Evolutionary conservation across 1,140 invertebrate species (phyloP), one percentile per base, ranked within the genome.

Genomic region (Drosophila sproati): DNA sequence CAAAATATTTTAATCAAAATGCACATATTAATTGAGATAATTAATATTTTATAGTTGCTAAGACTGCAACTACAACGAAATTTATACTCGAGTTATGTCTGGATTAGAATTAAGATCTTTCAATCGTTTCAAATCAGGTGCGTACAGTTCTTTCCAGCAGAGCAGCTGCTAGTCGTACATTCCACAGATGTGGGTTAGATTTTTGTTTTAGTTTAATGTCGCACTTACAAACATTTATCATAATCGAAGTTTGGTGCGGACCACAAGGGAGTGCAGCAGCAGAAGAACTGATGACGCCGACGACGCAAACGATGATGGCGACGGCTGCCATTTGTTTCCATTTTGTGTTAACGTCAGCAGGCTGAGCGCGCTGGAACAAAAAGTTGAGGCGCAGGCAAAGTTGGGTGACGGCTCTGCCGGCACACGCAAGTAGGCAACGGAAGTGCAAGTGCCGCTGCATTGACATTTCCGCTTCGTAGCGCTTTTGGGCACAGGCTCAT

Each of bases 331-430:
- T 88, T 88, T 88, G 83, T 88, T 88, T 89, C 83, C 85, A 88
- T 88, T 88, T 88, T 88, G 77, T 83, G 83, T 87, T 77, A 89
- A 80, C 83, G 80, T 88, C 83, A 88, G 83, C 83, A 88, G 85
- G 73, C 76, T 69, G 77, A 89, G 62, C 67, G 67, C 83, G 56
- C 67, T 80, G 80, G 80, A 88, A 82, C 80, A 88, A 87, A 88
- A 86, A 52, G 56, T 51, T 35, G 63, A 69, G 48, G 62, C 72
- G 54, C 43, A 66, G 82, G 78, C 69, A 86, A 85, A 85, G 78
- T 85, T 80, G 47, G 68, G 60, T 63, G 50, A 70, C 68, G 74
- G 56, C 55, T 55, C 39, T 71, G 78, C 69, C 51, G 57, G 80
- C 74, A 70, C 79, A 82, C 73, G 70, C 72, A 82, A 88, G 80